Conservation (phyloP, 2,113 vertebrate genomes). For the Myiagra hebetior region DNA sequence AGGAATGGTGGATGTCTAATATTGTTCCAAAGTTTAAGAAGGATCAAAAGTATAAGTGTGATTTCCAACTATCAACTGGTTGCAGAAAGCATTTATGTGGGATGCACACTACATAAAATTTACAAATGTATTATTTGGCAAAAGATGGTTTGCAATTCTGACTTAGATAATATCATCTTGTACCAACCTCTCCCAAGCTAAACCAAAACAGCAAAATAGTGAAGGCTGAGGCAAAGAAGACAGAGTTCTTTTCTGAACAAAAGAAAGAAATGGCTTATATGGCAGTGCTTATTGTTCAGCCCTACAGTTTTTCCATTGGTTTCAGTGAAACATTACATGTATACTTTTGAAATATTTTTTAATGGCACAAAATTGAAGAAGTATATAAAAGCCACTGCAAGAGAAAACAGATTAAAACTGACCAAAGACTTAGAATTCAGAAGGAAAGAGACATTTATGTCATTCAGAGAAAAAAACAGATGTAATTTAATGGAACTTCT, state of each 20-base stretch:
- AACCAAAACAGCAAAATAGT: background rate
- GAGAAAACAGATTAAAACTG: background rate
- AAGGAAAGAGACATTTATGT: background rate
- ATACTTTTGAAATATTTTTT: background rate
- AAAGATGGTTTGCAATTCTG: background rate
- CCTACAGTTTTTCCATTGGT: background rate
- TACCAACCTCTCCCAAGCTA: background rate
- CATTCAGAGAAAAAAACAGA: background rate
- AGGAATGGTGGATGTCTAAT: background rate
- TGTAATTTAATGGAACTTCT: slow-evolving; percentile 9
- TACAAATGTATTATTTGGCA: background rate
- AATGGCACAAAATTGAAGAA: background rate
- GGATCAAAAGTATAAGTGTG: background rate
- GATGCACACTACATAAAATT: background rate
- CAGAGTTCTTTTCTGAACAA: background rate
- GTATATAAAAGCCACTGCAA: background rate
- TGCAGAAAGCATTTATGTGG: background rate
- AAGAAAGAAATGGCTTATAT: background rate
- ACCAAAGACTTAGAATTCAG: background rate
- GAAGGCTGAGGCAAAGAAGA: background rate
- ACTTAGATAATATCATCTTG: background rate
- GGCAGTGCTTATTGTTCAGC: background rate
- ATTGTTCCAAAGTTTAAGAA: background rate
- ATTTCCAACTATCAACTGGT: background rate
- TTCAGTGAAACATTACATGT: background rate